Conservation (phyloP, 2,797 vertebrate species). For the Gouania willdenowi region DNA sequence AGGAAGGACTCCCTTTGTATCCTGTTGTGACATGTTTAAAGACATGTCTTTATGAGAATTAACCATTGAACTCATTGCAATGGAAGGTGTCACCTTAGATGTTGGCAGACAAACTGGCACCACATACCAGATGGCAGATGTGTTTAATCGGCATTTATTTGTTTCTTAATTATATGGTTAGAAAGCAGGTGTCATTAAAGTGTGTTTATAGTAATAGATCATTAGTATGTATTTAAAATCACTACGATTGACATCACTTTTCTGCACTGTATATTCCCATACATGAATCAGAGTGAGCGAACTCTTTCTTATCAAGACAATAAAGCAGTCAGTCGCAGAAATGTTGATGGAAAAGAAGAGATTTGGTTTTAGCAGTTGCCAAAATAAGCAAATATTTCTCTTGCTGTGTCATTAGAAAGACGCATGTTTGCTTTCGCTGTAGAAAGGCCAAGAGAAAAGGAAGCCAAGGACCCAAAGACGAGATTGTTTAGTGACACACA, state of each 20-base stretch:
- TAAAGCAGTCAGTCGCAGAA: slow-evolving; percentile 34
- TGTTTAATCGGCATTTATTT: slow-evolving; percentile 39
- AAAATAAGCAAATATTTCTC: slow-evolving; percentile 63
- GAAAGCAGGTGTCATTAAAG: background rate
- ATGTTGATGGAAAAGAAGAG: slow-evolving; percentile 39
- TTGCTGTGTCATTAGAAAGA: slow-evolving; percentile 55
- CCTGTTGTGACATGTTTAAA: slow-evolving; percentile 47
- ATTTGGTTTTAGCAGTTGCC: slow-evolving; percentile 46
- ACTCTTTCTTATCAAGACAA: slow-evolving; percentile 28
- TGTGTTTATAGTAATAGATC: slow-evolving; percentile 1
- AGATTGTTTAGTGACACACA: slow-evolving; percentile 20
- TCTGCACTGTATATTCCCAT: slow-evolving; percentile 14
- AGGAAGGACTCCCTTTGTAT: slow-evolving; percentile 5
- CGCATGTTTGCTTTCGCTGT: slow-evolving; percentile 55
- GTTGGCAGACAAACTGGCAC: slow-evolving; percentile 48
- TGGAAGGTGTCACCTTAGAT: slow-evolving; percentile 47
- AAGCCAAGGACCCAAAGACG: slow-evolving; percentile 34
- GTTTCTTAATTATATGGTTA: no score
- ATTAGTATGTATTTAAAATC: background rate
- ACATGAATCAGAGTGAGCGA: slow-evolving; percentile 25
- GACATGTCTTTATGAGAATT: slow-evolving; percentile 22
- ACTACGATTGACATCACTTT: slow-evolving; percentile 14
- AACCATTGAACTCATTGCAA: slow-evolving; percentile 15
- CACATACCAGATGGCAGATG: slow-evolving; percentile 41
- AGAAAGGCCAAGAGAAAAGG: slow-evolving; percentile 36